Conservation (phyloP, 2,888 invertebrate genomes). For the Trisateles emortualis region DNA sequence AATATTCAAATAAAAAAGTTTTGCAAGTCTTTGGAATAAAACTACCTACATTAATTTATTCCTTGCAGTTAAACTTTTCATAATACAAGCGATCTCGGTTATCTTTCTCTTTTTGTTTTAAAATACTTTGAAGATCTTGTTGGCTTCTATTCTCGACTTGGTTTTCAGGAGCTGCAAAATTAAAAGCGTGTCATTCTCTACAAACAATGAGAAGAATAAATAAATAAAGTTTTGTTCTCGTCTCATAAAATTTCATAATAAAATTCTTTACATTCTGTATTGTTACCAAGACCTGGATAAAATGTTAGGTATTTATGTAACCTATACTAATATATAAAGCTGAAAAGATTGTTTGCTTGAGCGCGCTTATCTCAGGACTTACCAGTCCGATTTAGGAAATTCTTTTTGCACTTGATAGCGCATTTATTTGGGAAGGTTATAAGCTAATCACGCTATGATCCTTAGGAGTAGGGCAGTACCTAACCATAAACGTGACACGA, state of each 20-base stretch:
- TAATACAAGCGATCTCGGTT: slow-evolving; percentile 63
- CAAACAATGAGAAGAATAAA: slow-evolving; percentile 39
- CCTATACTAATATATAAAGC: neutral
- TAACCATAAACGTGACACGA: no score
- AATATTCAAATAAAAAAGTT: slow-evolving; percentile 43
- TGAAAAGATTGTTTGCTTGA: no score
- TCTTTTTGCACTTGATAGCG: no score
- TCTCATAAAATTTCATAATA: slow-evolving; percentile 7
- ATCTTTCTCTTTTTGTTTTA: slow-evolving; percentile 63
- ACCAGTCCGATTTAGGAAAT: no score
- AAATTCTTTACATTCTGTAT: neutral
- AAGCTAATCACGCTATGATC: no score
- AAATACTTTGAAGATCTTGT: slow-evolving; percentile 59
- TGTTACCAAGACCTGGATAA: neutral
- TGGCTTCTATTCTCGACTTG: slow-evolving; percentile 44
- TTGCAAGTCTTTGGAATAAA: slow-evolving; percentile 44
- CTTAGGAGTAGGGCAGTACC: no score
- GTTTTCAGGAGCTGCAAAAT: slow-evolving; percentile 44
- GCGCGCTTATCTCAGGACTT: no score
- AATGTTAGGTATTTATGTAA: neutral
- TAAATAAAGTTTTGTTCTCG: slow-evolving; percentile 31
- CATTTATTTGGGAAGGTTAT: no score
- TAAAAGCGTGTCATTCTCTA: slow-evolving; percentile 40
- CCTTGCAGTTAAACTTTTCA: slow-evolving; percentile 58
- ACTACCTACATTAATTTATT: slow-evolving; percentile 58